Evolutionary conservation across 2,797 vertebrate genomes (phyloP).

Genomic region (Oreochromis grahami): DNA sequence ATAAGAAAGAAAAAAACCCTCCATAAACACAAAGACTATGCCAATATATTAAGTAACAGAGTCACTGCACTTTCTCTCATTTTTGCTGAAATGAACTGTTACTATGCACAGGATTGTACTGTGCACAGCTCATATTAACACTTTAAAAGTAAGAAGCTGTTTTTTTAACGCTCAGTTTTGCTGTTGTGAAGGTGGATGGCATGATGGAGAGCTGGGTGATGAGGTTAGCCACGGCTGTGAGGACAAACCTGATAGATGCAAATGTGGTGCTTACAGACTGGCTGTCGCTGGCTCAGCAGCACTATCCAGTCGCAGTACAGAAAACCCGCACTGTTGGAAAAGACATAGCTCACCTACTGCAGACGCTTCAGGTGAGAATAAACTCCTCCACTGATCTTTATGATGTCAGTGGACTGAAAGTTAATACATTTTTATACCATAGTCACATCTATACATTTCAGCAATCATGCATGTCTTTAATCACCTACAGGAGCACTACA

Average conservation of each 20-base stretch:
- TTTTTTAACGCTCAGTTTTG: not conserved
- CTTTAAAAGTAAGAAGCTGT: not conserved
- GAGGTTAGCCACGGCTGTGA: conserved; percentile 80
- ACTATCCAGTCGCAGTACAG: conserved; percentile 84
- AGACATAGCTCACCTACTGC: conserved; percentile 85
- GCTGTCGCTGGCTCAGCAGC: conserved; percentile 81
- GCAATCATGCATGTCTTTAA: not conserved
- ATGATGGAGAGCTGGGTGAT: conserved; percentile 85
- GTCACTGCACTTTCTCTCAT: not conserved
- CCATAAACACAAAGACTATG: not conserved
- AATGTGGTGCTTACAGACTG: conserved; percentile 89
- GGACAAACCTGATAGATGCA: conserved; percentile 65
- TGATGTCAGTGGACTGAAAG: not conserved
- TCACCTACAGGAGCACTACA: conserved; percentile 74
- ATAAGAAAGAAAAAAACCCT: not conserved
- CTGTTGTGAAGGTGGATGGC: conserved; percentile 80
- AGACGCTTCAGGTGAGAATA: conserved; percentile 82
- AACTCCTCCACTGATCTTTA: not conserved
- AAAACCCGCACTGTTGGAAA: conserved; percentile 84
- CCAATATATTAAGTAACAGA: not conserved
- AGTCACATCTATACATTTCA: not conserved
- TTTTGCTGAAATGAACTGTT: not conserved
- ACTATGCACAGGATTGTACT: not conserved
- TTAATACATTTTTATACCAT: not conserved
- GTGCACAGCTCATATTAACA: not conserved